Base-by-base conservation (phyloP, 2,113 vertebrate genomes). In the Murina feae region DNA sequence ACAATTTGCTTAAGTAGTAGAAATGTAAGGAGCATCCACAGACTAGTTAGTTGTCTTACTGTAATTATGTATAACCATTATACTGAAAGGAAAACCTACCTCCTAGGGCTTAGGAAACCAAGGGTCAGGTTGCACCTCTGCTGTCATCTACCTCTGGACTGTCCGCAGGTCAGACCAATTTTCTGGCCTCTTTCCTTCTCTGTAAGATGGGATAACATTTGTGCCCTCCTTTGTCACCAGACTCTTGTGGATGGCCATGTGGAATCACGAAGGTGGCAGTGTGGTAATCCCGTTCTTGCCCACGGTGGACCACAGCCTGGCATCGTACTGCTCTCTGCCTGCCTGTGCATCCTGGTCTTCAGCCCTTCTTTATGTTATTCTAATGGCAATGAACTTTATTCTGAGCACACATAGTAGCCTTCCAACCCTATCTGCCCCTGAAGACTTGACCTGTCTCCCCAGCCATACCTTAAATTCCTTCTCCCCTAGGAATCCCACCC, bases 261-360 rank as follows among this genome's bases (percentile, higher is more conserved):
- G 17, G 55, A 75, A 30, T 75, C 58, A 37, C 17, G n/a, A 37
- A 9, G 11, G 21, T 44, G 47, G 11, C 11, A 30, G 14, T 53
- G 17, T 32, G 25, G 58, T 71, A 60, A 53, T 25, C 13, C 21
- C 17, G 5, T 53, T 35, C 21, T n/a, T 39, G 18, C 51, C n/a
- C 30, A 28, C 6, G 2, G 4, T 47, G 1, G 44, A 71, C 23
- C 9, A 9, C 71, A 23, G 30, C 39, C n/a, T 47, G 21, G 25
- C 10, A 2, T 21, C 21, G 1, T 4, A 5, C 1, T 30, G 9
- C 55, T 28, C 5, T 63, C 32, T 63, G 5, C 28, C 10, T 12
- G 20, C 14, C 53, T 65, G 20, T 72, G 69, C 8, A 80, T 44
- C 20, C 68, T 80, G 51, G 21, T 32, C 23, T 37, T 39, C 58